These are phyloP conservation scores for Eupithecia pulchellata DNA, from an alignment of 2,888 invertebrate genomes.

Conservation along the genomic window DNA sequence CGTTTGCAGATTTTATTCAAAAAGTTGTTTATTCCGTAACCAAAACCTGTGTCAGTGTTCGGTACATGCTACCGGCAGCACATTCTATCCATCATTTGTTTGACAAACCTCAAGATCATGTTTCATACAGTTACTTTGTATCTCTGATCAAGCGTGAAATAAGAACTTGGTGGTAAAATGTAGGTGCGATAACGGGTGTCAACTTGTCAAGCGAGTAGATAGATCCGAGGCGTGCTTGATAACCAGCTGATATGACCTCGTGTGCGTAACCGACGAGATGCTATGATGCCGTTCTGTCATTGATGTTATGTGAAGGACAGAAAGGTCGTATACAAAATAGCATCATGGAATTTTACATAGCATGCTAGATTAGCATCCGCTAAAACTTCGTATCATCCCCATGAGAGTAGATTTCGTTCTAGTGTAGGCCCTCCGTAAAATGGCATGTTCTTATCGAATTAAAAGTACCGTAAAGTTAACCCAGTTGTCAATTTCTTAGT, in stretches of 20 bases:
- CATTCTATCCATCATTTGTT: neutral
- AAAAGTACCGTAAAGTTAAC: no score
- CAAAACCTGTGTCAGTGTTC: neutral
- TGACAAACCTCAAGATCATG: neutral
- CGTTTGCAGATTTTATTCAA: no score
- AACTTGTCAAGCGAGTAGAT: constrained; percentile 16
- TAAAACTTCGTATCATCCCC: neutral
- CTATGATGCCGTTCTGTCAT: constrained; percentile 16
- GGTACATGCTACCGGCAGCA: neutral
- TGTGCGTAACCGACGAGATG: constrained; percentile 12
- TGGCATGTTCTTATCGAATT: neutral
- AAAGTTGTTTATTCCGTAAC: no score
- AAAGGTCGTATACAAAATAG: constrained; percentile 6
- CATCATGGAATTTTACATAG: neutral
- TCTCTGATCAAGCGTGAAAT: neutral
- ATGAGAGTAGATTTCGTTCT: neutral
- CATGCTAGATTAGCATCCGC: neutral
- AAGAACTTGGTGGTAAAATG: neutral
- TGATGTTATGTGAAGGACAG: constrained; percentile 2
- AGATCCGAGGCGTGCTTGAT: constrained; percentile 29
- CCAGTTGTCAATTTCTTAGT: no score
- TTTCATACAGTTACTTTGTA: neutral
- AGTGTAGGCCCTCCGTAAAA: neutral
- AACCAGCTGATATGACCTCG: constrained; percentile 24
- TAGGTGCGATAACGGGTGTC: constrained; percentile 10